A percentile compares a stretch with the other conserved stretches of the same genome.
phyloP scores from a whole-genome alignment of 2,888 invertebrate species.

The Automeris io region DNA sequence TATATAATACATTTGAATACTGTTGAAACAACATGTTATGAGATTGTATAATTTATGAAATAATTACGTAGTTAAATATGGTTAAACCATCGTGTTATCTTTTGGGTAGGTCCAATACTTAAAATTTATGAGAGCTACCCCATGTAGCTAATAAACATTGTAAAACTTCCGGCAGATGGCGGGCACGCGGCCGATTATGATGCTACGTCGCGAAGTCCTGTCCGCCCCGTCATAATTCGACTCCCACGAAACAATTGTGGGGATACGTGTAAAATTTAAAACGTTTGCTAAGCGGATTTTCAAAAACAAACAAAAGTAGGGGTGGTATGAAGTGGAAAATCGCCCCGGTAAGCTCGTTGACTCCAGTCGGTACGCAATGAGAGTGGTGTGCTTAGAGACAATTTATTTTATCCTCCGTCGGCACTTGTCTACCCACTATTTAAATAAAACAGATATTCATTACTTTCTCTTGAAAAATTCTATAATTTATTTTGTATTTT shows the following conservation, averaged over 20 bases:
- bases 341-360: slow-evolving; percentile 3
- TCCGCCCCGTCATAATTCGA: slow-evolving; percentile 26
- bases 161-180: slow-evolving; percentile 73
- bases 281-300: slow-evolving; percentile 43
- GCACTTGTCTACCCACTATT: not conserved
- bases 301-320: slow-evolving; percentile 11
- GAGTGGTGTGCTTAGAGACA: slow-evolving; percentile 1
- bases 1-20: too few relatives aligned
- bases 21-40: too few relatives aligned
- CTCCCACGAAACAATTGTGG: slow-evolving; percentile 35
- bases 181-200: slow-evolving; percentile 56
- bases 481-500: too few relatives aligned
- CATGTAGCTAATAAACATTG: slow-evolving; percentile 71
- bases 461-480: too few relatives aligned
- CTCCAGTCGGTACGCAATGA: not conserved
- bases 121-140: slow-evolving; percentile 67
- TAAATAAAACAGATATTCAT: not conserved
- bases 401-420: not conserved
- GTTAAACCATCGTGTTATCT: slow-evolving; percentile 52
- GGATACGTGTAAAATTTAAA: slow-evolving; percentile 40
- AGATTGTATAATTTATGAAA: slow-evolving; percentile 30
- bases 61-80: slow-evolving; percentile 44
- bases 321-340: slow-evolving; percentile 2
- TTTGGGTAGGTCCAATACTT: slow-evolving; percentile 51
- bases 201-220: slow-evolving; percentile 17